Evolutionary conservation across 2,113 vertebrate genomes (phyloP).

Genomic region (Cyphomyrus discorhynchus): DNA sequence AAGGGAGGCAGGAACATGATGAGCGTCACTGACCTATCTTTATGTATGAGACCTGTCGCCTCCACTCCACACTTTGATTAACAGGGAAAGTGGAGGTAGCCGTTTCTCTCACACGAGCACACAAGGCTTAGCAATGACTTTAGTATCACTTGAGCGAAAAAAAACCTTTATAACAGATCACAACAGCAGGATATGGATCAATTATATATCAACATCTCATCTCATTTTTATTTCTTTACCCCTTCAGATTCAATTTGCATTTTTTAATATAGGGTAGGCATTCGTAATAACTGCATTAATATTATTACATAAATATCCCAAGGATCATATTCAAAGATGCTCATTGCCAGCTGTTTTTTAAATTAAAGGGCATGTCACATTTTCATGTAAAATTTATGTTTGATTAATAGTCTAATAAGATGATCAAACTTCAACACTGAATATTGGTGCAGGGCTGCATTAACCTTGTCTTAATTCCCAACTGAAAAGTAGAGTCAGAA

Average conservation of each 20-base stretch:
- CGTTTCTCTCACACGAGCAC: constrained; percentile 34
- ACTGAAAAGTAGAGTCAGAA: not conserved
- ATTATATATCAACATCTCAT: not conserved
- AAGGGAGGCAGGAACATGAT: constrained; percentile 16
- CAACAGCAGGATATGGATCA: constrained; percentile 15
- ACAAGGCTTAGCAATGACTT: constrained; percentile 40
- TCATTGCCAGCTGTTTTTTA: constrained; percentile 12
- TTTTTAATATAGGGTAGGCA: constrained; percentile 5
- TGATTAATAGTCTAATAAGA: constrained; percentile 33
- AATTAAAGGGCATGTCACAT: constrained; percentile 23
- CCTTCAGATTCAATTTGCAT: not conserved
- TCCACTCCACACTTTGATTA: constrained; percentile 42
- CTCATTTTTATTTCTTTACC: not conserved
- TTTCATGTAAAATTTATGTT: constrained; percentile 32
- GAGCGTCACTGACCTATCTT: constrained; percentile 34
- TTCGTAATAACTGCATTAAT: constrained; percentile 33
- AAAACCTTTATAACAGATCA: constrained; percentile 46
- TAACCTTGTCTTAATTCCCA: constrained; percentile 4
- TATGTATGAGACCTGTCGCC: constrained; percentile 41
- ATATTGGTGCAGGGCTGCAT: not conserved
- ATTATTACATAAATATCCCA: constrained; percentile 33
- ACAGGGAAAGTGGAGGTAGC: constrained; percentile 33
- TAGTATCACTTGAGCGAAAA: constrained; percentile 55
- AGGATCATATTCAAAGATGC: constrained; percentile 18
- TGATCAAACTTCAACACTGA: constrained; percentile 17